Conservation (phyloP, 2,797 vertebrate species). For the Eospalax fontanierii region DNA sequence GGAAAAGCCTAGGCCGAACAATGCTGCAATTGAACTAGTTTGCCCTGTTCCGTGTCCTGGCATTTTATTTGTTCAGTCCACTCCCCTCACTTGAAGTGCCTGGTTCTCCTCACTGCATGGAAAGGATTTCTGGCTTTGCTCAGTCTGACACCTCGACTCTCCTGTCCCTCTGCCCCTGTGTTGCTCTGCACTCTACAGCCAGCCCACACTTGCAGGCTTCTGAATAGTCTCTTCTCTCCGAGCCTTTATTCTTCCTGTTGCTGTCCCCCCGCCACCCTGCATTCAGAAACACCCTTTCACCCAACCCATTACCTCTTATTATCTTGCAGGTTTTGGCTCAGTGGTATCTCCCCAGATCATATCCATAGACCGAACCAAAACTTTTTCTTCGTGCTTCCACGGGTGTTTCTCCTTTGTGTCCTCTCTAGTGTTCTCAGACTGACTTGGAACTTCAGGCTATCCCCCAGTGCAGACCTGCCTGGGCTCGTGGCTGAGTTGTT, state of each 20-base stretch:
- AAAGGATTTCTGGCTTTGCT: conserved; percentile 1
- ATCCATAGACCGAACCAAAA: neutral
- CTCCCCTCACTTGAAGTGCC: neutral
- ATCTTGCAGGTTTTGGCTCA: conserved; percentile 10
- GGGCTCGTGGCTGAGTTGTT: neutral
- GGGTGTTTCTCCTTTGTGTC: neutral
- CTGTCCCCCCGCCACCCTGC: neutral
- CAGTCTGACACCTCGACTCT: neutral
- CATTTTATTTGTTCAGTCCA: conserved; percentile 72
- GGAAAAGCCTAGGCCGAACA: neutral
- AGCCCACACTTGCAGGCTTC: neutral
- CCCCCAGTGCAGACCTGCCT: neutral
- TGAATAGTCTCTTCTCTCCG: neutral
- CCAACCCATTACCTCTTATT: neutral
- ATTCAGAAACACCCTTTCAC: neutral
- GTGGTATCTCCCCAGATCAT: neutral
- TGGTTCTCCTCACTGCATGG: conserved; percentile 33
- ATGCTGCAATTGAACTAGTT: conserved; percentile 8
- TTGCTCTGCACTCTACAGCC: neutral
- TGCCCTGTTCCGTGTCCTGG: neutral
- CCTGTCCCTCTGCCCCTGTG: neutral
- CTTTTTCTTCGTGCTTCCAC: neutral
- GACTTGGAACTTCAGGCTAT: neutral
- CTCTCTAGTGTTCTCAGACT: neutral
- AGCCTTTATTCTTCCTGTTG: conserved; percentile 29